A percentile compares a stretch with the other conserved stretches of the same genome.
Evolutionary conservation across 1,140 invertebrate genomes (phyloP).

Genomic region (Tetraneura akinire): DNA sequence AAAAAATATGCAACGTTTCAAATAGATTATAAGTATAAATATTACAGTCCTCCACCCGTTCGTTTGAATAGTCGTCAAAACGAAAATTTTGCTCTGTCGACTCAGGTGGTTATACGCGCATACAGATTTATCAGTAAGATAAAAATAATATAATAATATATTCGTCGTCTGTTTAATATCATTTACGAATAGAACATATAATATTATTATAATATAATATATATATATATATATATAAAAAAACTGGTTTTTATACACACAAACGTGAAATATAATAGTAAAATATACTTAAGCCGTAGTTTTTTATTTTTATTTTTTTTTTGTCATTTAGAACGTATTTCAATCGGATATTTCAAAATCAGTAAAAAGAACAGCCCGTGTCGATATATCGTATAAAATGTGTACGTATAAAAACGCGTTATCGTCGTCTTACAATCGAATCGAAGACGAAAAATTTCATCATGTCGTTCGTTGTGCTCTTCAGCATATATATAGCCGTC

Average conservation of each 20-base stretch:
- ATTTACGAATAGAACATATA: background rate
- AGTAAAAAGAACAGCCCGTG: slow-evolving; percentile 13
- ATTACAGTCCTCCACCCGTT: background rate
- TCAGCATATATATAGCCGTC: too few species aligned
- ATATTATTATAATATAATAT: background rate
- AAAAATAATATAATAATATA: slow-evolving; percentile 10
- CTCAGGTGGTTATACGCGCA: background rate
- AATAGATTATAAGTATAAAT: background rate
- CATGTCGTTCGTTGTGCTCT: background rate
- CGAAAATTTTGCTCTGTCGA: slow-evolving; percentile 2
- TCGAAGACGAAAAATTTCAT: background rate
- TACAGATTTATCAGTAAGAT: slow-evolving; percentile 7
- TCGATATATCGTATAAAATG: too few species aligned
- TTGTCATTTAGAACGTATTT: slow-evolving; percentile 29
- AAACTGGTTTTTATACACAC: slow-evolving; percentile 10
- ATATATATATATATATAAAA: background rate
- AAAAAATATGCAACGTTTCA: background rate
- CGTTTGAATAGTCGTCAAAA: slow-evolving; percentile 24
- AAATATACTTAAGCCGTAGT: background rate
- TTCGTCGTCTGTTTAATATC: background rate
- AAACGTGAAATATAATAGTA: background rate
- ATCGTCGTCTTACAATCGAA: slow-evolving; percentile 20
- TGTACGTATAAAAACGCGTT: slow-evolving; percentile 9
- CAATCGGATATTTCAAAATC: slow-evolving; percentile 15
- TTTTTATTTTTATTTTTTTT: slow-evolving; percentile 19